Conservation (phyloP, 2,113 vertebrate species). For the Microtus oregoni region DNA sequence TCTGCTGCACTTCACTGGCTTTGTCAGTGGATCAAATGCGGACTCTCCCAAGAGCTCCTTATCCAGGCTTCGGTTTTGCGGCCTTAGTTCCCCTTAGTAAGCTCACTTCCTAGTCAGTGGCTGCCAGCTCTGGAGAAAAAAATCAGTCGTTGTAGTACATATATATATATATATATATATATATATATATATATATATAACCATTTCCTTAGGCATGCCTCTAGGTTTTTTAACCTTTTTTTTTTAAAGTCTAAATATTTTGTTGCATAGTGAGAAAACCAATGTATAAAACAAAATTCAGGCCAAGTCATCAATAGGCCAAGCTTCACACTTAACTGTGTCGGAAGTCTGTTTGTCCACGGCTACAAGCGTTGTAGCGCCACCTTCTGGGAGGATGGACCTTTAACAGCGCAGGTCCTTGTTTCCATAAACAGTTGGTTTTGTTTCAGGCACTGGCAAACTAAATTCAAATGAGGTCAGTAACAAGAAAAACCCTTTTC, state of each 20-base stretch:
- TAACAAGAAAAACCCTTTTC: not conserved
- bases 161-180: not conserved
- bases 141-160: not conserved
- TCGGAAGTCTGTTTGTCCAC: not conserved
- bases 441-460: not conserved
- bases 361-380: constrained; percentile 59
- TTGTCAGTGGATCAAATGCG: not conserved
- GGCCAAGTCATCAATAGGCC: not conserved
- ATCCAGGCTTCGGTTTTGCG: constrained; percentile 39
- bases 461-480: not conserved
- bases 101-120: not conserved
- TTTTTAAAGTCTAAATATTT: not conserved
- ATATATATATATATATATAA: not conserved
- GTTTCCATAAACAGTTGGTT: not conserved
- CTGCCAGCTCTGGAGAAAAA: not conserved
- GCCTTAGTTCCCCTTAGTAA: not conserved
- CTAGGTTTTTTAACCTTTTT: not conserved
- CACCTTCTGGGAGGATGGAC: constrained; percentile 59
- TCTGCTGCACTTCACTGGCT: not conserved
- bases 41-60: not conserved
- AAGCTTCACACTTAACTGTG: not conserved
- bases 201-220: not conserved
- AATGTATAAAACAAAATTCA: not conserved
- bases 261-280: not conserved
- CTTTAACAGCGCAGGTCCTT: not conserved